A percentile compares a stretch with the other conserved stretches of the same genome.
phyloP scores from a whole-genome alignment of 2,797 vertebrate species.

The Mormyrops attenuatus region DNA sequence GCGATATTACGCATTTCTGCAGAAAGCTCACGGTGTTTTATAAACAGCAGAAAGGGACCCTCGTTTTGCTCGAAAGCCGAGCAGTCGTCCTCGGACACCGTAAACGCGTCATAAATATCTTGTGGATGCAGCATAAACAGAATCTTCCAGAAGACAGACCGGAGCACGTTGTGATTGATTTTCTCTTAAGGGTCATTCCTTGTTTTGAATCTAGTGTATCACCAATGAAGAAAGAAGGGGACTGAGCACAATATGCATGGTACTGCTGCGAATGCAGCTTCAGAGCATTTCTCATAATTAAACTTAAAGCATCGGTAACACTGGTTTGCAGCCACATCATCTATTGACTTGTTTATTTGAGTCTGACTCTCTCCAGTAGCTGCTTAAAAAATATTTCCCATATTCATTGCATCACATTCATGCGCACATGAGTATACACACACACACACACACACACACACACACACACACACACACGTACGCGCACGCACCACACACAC shows the following conservation, averaged over 20 bases:
- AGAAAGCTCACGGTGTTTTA: constrained; percentile 14
- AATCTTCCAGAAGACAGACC: not conserved
- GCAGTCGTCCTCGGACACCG: not conserved
- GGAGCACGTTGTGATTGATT: not conserved
- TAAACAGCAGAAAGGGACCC: constrained; percentile 8
- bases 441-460: not conserved
- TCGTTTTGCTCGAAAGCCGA: not conserved
- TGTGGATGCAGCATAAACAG: not conserved
- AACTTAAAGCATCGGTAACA: not conserved
- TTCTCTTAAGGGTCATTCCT: not conserved
- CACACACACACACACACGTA: not conserved
- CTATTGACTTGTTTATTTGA: not conserved
- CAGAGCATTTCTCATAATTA: not conserved
- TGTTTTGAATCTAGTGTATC: not conserved
- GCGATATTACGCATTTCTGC: constrained; percentile 12
- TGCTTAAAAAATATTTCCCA: not conserved
- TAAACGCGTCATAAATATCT: not conserved
- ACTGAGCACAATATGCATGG: not conserved
- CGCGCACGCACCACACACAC: not conserved
- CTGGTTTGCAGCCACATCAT: not conserved
- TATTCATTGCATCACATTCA: not conserved
- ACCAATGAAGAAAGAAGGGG: not conserved
- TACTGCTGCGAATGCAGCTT: not conserved
- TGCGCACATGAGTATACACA: not conserved
- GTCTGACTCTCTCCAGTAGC: not conserved